Evolutionary conservation across 1,140 invertebrate genomes (phyloP).

Genomic region (Hyles vespertilio): DNA sequence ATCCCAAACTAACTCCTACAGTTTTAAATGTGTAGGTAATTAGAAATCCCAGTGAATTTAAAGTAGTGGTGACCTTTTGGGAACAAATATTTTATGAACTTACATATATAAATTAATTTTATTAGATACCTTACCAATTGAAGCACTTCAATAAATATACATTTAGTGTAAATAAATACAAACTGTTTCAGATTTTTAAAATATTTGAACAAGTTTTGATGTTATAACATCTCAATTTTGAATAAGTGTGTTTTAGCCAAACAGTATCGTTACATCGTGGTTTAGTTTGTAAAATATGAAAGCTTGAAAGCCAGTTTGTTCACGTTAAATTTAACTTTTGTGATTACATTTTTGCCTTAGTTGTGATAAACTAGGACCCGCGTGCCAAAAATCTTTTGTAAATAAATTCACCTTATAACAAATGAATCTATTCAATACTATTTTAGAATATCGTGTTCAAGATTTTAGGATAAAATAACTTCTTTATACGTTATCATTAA

Average conservation of each 20-base stretch:
- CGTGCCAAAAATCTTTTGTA: conserved; percentile 29
- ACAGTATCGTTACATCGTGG: too few relatives aligned
- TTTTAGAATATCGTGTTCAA: conserved; percentile 14
- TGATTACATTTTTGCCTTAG: conserved; percentile 1
- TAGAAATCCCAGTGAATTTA: conserved; percentile 28
- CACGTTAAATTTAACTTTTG: too few relatives aligned
- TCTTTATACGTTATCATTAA: not conserved
- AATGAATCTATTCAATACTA: conserved; percentile 11
- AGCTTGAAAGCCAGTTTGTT: too few relatives aligned
- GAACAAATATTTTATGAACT: conserved; percentile 26
- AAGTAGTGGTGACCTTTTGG: conserved; percentile 28
- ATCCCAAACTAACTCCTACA: too few relatives aligned
- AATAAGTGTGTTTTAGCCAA: not conserved
- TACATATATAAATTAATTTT: not conserved
- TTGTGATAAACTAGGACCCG: conserved; percentile 9
- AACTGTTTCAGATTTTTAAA: too few relatives aligned
- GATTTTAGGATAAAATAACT: conserved; percentile 14
- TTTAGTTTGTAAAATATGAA: too few relatives aligned
- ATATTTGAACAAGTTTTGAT: too few relatives aligned
- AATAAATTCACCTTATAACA: conserved; percentile 10
- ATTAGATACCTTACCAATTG: too few relatives aligned
- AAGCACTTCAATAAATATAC: too few relatives aligned
- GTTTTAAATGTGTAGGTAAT: conserved; percentile 7
- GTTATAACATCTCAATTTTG: too few relatives aligned
- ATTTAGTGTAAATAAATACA: too few relatives aligned